Evolutionary conservation across 1,140 invertebrate genomes (phyloP).

Genomic region (Frieseomelitta varia): DNA sequence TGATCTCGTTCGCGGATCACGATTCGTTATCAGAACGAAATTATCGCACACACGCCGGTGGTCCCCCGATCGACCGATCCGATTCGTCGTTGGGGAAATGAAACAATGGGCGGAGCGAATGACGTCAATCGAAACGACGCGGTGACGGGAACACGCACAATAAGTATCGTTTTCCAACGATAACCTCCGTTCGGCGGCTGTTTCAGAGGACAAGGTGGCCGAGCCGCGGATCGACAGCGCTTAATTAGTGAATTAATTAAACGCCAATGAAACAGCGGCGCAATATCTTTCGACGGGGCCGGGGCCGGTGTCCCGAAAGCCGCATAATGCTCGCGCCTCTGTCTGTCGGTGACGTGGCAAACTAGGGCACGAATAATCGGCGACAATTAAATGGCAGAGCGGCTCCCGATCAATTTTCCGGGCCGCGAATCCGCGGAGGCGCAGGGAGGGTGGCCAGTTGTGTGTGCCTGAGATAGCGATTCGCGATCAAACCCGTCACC

Average conservation of each 20-base stretch:
- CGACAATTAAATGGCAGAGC: constrained; percentile 50
- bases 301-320: constrained; percentile 27
- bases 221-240: constrained; percentile 35
- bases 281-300: constrained; percentile 43
- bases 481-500: constrained; percentile 9
- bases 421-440: background rate
- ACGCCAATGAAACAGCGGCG: constrained; percentile 38
- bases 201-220: constrained; percentile 14
- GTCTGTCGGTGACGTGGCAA: constrained; percentile 47
- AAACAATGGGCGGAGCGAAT: background rate
- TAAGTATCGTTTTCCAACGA: constrained; percentile 29
- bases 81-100: background rate
- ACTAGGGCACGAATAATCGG: constrained; percentile 53
- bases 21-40: no score
- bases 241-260: constrained; percentile 56
- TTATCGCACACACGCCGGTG: no score
- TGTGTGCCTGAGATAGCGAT: constrained; percentile 14
- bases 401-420: constrained; percentile 49
- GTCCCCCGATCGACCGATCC: no score
- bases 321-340: constrained; percentile 21
- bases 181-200: background rate
- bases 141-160: background rate
- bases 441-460: background rate
- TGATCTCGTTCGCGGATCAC: no score
- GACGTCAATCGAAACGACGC: background rate